Evolutionary conservation across 30 jellyfish, hydroid and myxozoan genomes (phyloP).

Genomic region (Sanderia malayensis): DNA sequence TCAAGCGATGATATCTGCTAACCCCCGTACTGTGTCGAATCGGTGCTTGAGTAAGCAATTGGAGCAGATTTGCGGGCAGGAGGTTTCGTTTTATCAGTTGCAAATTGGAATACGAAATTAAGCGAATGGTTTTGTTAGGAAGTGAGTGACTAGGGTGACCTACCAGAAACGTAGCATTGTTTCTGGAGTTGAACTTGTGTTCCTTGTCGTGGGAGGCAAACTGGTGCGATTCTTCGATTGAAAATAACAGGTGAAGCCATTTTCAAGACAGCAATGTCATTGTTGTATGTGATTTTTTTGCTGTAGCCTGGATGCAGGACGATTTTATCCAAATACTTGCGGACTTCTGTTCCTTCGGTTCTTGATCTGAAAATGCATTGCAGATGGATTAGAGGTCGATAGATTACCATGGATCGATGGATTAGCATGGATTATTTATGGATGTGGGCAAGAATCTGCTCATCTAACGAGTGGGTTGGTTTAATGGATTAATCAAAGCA

Average conservation of each 20-base stretch:
- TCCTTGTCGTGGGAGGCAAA: slow-evolving; percentile 58
- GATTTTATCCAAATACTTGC: slow-evolving; percentile 13
- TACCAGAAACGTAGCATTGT: slow-evolving; percentile 51
- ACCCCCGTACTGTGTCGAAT: not conserved
- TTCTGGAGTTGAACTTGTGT: slow-evolving; percentile 17
- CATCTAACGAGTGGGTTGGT: too few species aligned
- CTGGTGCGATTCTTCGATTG: slow-evolving; percentile 22
- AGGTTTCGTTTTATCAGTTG: too few species aligned
- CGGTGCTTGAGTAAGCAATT: not conserved
- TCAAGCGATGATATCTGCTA: not conserved
- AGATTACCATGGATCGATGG: too few species aligned
- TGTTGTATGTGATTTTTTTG: slow-evolving; percentile 15
- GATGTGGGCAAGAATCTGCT: too few species aligned
- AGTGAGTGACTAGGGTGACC: too few species aligned
- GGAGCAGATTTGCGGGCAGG: too few species aligned
- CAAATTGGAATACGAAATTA: too few species aligned
- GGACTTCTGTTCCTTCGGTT: slow-evolving; percentile 32
- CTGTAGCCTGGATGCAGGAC: slow-evolving; percentile 35
- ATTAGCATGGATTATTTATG: too few species aligned
- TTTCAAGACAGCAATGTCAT: slow-evolving; percentile 57
- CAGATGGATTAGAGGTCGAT: too few species aligned
- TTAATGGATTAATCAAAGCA: too few species aligned
- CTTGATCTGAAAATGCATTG: slow-evolving; percentile 7
- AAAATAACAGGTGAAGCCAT: slow-evolving; percentile 34
- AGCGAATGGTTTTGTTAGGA: too few species aligned